Evolutionary conservation across 2,888 invertebrate genomes (phyloP).

Genomic region (Drosophila nr. perissopoda): DNA sequence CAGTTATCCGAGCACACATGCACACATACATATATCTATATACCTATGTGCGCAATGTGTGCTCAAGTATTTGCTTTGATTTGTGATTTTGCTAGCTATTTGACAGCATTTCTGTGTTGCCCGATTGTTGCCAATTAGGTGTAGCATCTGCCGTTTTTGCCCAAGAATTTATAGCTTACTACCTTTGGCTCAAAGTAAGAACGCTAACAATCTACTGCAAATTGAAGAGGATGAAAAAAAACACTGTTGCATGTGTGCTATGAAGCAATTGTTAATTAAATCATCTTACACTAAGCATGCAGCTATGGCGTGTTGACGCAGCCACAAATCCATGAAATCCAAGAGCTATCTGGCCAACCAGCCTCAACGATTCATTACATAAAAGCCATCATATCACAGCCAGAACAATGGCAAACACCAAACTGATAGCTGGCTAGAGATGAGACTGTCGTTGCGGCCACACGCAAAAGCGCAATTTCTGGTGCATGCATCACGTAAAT

Average conservation of each 20-base stretch:
- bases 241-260: constrained; percentile 14
- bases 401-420: constrained; percentile 13
- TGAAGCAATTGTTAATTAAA: constrained; percentile 56
- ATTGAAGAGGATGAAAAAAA: constrained; percentile 5
- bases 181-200: background rate
- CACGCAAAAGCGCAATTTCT: constrained; percentile 69
- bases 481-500: constrained; percentile 70
- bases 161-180: constrained; percentile 1
- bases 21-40: background rate
- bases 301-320: constrained; percentile 41
- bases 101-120: background rate
- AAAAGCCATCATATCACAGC: constrained; percentile 29
- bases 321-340: constrained; percentile 47
- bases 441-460: constrained; percentile 37
- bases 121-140: constrained; percentile 11
- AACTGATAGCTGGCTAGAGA: constrained; percentile 14
- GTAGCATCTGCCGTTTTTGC: constrained; percentile 8
- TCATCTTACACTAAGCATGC: constrained; percentile 29
- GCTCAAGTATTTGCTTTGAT: constrained; percentile 9
- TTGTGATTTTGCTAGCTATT: constrained; percentile 10
- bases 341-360: background rate
- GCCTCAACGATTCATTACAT: constrained; percentile 34
- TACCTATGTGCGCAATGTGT: background rate
- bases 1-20: constrained; percentile 2
- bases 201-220: constrained; percentile 7